phyloP scores from a whole-genome alignment of 2,888 invertebrate species.

The Protonemura montana region DNA sequence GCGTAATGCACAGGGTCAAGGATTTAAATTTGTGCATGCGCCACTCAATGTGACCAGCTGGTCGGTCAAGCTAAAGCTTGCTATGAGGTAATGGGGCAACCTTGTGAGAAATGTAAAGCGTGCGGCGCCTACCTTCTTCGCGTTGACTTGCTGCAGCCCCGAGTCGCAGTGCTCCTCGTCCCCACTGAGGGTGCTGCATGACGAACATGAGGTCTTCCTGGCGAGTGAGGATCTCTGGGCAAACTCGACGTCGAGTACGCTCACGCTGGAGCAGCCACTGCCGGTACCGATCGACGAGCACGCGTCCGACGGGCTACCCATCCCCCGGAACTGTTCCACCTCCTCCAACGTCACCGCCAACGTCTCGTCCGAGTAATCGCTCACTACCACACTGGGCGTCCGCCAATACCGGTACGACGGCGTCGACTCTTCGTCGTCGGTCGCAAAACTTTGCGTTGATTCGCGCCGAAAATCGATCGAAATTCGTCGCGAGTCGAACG shows the following conservation, averaged over 20 bases:
- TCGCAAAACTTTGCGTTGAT: constrained; percentile 47
- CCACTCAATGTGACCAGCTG: no score
- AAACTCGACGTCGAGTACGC: constrained; percentile 37
- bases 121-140: constrained; percentile 14
- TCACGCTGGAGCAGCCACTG: constrained; percentile 43
- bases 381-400: constrained; percentile 86
- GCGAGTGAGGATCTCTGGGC: neutral
- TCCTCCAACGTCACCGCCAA: constrained; percentile 66
- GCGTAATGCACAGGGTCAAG: no score
- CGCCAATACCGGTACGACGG: constrained; percentile 66
- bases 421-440: constrained; percentile 44
- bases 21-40: no score
- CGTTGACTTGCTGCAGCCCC: constrained; percentile 23
- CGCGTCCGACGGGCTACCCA: constrained; percentile 48
- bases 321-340: constrained; percentile 62
- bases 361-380: constrained; percentile 82
- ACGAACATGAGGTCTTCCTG: constrained; percentile 24
- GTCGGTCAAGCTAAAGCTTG: no score
- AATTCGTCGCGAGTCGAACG: constrained; percentile 47
- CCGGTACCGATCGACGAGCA: constrained; percentile 46
- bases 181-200: constrained; percentile 38
- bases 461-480: constrained; percentile 47
- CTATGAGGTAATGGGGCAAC: no score
- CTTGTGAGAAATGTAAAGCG: no score
- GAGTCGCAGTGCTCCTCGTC: constrained; percentile 26